Percentiles rank a stretch among this genome's conserved stretches.
Conservation (phyloP, 2,113 vertebrate species). For the Pseudorasbora parva region DNA sequence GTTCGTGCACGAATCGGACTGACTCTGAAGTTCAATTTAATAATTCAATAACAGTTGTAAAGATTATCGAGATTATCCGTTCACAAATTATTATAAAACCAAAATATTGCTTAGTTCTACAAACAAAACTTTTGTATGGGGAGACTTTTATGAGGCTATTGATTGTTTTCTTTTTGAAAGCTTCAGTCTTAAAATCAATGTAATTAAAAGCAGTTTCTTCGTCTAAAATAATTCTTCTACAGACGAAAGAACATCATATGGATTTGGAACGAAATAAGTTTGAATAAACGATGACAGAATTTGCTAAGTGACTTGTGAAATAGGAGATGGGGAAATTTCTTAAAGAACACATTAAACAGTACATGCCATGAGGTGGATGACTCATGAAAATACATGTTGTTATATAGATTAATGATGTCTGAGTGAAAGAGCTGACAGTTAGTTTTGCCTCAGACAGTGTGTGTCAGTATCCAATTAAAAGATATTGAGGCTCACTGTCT, state of each 20-base stretch:
- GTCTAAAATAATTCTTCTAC: too few relatives aligned
- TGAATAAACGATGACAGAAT: not conserved
- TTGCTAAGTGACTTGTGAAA: not conserved
- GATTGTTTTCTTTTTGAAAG: not conserved
- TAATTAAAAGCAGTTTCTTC: too few relatives aligned
- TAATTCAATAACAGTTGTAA: not conserved
- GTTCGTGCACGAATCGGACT: too few relatives aligned
- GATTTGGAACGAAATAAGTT: not conserved
- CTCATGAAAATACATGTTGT: not conserved
- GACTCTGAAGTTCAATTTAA: too few relatives aligned
- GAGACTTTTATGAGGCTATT: not conserved
- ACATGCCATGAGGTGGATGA: not conserved
- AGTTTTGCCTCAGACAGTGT: not conserved
- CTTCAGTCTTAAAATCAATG: not conserved
- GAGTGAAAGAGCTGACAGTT: not conserved
- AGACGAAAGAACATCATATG: not conserved
- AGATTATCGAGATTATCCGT: not conserved
- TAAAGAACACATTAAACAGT: not conserved
- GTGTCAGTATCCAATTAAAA: not conserved
- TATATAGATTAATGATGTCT: not conserved
- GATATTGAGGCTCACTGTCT: not conserved
- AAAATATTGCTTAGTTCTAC: not conserved
- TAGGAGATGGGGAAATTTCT: not conserved
- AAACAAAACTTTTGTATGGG: not conserved
- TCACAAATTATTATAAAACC: not conserved